A percentile compares a stretch with the other conserved stretches of the same genome.
Evolutionary conservation across 23 tunicate genomes (phyloP).

Genomic region (Diplosoma virens): DNA sequence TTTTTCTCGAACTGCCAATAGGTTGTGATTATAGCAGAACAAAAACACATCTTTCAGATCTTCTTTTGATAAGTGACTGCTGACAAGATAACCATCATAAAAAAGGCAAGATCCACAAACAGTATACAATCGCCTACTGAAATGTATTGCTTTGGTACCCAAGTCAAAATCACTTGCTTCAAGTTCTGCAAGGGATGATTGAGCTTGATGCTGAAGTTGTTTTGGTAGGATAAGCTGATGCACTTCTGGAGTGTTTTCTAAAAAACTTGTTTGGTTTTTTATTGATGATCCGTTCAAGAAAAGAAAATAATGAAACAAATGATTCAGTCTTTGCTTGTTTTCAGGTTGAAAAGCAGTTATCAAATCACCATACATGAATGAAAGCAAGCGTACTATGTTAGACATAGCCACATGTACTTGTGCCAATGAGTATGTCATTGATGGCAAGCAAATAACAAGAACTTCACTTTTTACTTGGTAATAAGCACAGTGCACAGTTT

Average conservation of each 20-base stretch:
- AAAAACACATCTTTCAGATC: constrained; percentile 48
- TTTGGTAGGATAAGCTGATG: constrained; percentile 7
- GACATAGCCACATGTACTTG: constrained; percentile 41
- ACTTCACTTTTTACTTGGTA: constrained; percentile 43
- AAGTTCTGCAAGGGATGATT: constrained; percentile 63
- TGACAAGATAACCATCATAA: constrained; percentile 56
- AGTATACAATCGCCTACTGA: constrained; percentile 54
- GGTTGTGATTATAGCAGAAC: constrained; percentile 59
- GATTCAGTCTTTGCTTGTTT: constrained; percentile 60
- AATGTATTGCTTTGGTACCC: constrained; percentile 20
- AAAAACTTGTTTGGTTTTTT: not conserved
- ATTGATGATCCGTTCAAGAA: constrained; percentile 21
- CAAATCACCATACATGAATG: constrained; percentile 56
- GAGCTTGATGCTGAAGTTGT: constrained; percentile 21
- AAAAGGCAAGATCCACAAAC: constrained; percentile 77
- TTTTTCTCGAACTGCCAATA: constrained; percentile 26
- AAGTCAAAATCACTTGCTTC: constrained; percentile 86
- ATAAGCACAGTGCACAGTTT: constrained; percentile 71
- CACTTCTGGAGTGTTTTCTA: constrained; percentile 25
- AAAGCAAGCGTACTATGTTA: constrained; percentile 40
- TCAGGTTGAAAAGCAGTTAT: constrained; percentile 54
- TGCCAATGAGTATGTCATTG: constrained; percentile 29
- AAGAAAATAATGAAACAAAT: constrained; percentile 52
- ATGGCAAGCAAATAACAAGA: constrained; percentile 61
- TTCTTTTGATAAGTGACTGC: constrained; percentile 56